These are phyloP conservation scores for Dione juno DNA, from an alignment of 2,888 invertebrate genomes.

Conservation along the genomic window DNA sequence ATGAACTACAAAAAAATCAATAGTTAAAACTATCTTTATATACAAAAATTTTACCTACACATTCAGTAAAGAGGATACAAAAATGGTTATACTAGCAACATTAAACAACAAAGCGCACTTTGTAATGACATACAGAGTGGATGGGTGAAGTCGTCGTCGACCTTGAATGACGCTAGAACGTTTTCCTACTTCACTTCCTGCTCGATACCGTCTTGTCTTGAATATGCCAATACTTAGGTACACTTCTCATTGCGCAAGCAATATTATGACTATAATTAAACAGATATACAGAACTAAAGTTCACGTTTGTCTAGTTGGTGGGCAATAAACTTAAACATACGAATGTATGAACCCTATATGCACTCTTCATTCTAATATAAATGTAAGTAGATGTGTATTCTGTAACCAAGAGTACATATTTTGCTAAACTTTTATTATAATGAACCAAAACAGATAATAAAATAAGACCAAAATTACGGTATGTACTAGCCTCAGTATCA, in stretches of 20 bases:
- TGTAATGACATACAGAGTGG: slow-evolving; percentile 49
- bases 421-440: no score
- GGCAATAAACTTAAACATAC: neutral
- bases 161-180: slow-evolving; percentile 78
- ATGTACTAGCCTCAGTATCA: slow-evolving; percentile 41
- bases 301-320: neutral
- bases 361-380: neutral
- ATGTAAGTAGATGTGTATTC: neutral
- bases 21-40: neutral
- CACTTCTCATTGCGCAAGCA: slow-evolving; percentile 26
- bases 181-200: slow-evolving; percentile 82
- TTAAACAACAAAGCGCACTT: slow-evolving; percentile 58
- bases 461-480: slow-evolving; percentile 25
- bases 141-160: slow-evolving; percentile 63
- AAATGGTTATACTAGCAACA: slow-evolving; percentile 56
- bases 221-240: slow-evolving; percentile 47
- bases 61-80: slow-evolving; percentile 47
- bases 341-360: neutral
- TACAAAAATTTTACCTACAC: neutral
- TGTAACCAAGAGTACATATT: no score
- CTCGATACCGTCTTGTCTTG: slow-evolving; percentile 72
- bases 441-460: neutral
- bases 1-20: neutral
- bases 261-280: neutral
- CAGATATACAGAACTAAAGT: slow-evolving; percentile 4